Percentiles rank a stretch among this genome's conserved stretches.
Conservation (phyloP, 2,113 vertebrate genomes). For the Hydrolagus affinis region DNA sequence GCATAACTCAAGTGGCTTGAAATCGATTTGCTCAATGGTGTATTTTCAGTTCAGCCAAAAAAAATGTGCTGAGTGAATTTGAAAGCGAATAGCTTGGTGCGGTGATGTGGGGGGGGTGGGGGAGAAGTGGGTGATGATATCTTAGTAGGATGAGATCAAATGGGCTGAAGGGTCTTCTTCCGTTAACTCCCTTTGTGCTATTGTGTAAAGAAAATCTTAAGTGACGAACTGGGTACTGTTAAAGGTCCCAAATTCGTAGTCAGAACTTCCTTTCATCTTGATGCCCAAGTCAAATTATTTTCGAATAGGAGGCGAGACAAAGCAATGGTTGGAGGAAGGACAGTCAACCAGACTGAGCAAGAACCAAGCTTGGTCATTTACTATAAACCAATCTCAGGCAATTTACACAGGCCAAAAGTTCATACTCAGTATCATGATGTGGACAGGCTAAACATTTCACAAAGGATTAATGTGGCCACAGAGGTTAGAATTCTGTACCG, state of each 20-base stretch:
- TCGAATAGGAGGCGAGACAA: background rate
- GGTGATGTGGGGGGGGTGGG: too few relatives aligned
- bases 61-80: background rate
- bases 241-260: background rate
- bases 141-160: too few relatives aligned
- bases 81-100: too few relatives aligned
- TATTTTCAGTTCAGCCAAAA: background rate
- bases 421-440: background rate
- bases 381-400: background rate
- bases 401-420: background rate
- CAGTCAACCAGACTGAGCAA: background rate
- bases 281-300: background rate
- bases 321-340: background rate
- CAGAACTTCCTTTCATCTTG: conserved; percentile 6
- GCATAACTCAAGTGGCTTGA: background rate
- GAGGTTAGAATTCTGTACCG: background rate
- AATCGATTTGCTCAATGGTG: background rate
- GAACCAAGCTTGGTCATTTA: conserved; percentile 17
- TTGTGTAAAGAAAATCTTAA: conserved; percentile 1
- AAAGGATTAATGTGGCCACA: background rate
- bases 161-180: background rate
- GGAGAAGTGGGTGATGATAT: too few relatives aligned
- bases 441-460: background rate
- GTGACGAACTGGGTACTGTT: conserved; percentile 28
- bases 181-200: background rate